Evolutionary conservation across 2,113 vertebrate species (phyloP), one percentile per base, ranked within the genome.

Genomic region (Colinus virginianus): DNA sequence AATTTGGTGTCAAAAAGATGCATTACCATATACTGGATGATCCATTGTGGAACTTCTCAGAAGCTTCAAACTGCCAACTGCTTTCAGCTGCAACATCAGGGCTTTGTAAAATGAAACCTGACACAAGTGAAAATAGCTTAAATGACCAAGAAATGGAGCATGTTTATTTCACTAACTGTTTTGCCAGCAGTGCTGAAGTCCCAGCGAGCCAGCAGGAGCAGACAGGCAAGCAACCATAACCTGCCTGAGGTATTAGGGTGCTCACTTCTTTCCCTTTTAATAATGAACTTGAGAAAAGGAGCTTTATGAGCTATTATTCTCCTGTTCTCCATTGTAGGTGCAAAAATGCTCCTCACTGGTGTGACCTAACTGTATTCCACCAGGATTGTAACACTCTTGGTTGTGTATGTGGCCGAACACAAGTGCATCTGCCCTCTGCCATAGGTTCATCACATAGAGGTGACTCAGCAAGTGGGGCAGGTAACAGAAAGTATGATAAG

Each of bases 321-420:
- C 53, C 58, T 1, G 15, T 48, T 14, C 43, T 70, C 18, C 34
- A 4, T 2, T 1, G 30, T 0, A 46, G 28, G 12, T 68, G 17
- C 36, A 32, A 71, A 43, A 5, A 43, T 48, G 3, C 40, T 32
- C 19, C 25, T 8, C 40, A 55, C 7, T 20, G 6, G 16, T 20
- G n/a, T 43, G 11, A 2, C 42, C 13, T 45, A 21, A 56, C 38
- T 23, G 17, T 10, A n/a, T 91, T 58, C 36, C 58, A 15, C 25
- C 15, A 17, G 22, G 15, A n/a, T 25, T 69, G 4, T 2, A 9
- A 18, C 0, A 0, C 22, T 66, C 61, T 80, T 0, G 0, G 16
- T 19, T 13, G 10, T 34, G 9, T 13, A 3, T 8, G 21, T 32
- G 59, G 32, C 45, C 68, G 55, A 2, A 23, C 46, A 58, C 2